Base-by-base conservation (phyloP, 1,140 invertebrate species). In the Eulimnadia texana region DNA sequence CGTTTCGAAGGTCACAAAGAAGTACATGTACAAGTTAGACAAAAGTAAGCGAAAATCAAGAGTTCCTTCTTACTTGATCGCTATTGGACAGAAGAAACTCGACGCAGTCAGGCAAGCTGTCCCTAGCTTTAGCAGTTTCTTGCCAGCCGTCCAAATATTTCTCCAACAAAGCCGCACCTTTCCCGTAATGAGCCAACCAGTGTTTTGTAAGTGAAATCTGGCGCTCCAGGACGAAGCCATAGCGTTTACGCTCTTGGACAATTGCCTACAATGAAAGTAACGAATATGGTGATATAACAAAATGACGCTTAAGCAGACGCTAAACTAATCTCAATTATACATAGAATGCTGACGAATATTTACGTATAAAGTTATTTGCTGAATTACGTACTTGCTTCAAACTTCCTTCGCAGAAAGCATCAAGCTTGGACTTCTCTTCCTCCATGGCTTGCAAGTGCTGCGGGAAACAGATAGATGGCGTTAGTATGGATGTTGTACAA, bases 201-300 rank as follows among this genome's bases (percentile, higher is more conserved):
- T 94, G 88, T 72, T 91, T 90, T n/a, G 89, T 87, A 51, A 94
- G 77, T 1, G 88, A 90, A 69, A 88, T 91, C 68, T 94, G 88
- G 65, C 90, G 79, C 72, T 94, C 90, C 66, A 96, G 76, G 19
- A 95, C 86, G 72, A 94, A 95, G 52, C 92, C 91, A 72, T 94
- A 94, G 66, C 90, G 82, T 62, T 90, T 80, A 64, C 92, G 79
- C 73, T 96, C 91, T 74, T 96, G 91, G 47, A 90, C 89, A 82
- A 94, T 86, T 47, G 91, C 91, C 90, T 95, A 71, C 24, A 23
- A 10, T 3, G n/a, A 28, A 33, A 60, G 56, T 61, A 50, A n/a
- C 19, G 22, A 29, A 29, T 28, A 13, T 29, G 19, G 27, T 19
- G 13, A 20, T 22, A 42, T 57, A 55, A 29, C 13, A 29, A 42